Base-by-base conservation (phyloP, 1,140 invertebrate genomes). In the Neotoxoptera formosana region DNA sequence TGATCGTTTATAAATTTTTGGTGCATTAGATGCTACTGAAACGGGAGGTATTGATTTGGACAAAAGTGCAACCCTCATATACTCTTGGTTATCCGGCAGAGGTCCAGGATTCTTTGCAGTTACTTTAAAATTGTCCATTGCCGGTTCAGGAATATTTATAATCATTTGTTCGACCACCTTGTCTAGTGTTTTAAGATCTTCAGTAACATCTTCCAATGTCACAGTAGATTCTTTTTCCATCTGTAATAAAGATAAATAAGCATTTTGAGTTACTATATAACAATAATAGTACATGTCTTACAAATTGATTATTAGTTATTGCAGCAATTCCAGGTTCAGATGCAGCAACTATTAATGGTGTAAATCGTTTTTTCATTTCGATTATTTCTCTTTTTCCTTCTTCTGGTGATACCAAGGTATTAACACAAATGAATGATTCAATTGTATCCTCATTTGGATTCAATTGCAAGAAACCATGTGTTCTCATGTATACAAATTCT, bases 371-470 rank as follows among this genome's bases (percentile, higher is more conserved):
- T 60, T 88, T 94, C 94, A 94, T 94, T 87, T 93, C 89, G 1
- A 48, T 53, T 20, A 94, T 93, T 81, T 93, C 94, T 56, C n/a
- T 83, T 34, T 92, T 87, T 1, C 94, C 94, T 93, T 94, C 67
- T 36, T 94, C 94, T 36, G 91, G 25, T 47, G 96, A 95, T 1
- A 98, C 96, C n/a, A 98, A 95, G 0, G 97, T 97, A 95, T 98
- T 98, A 90, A 98, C 96, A 94, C 98, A 98, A 23, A 98, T 96
- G 94, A 98, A 98, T 34, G 97, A 98, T 93, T 97, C 97, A 1
- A 98, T 97, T 83, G 96, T 96, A 93, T 97, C 96, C 0, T 97
- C 96, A 45, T 96, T 96, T 94, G 96, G 96, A 94, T 98, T 97
- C 41, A 97, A 96, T 94, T 98, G 98, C 8, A 98, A 95, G 94